Percentiles rank a stretch among this genome's conserved stretches.
phyloP scores from a whole-genome alignment of 2,113 vertebrate genomes.

The Mesembrinibis cayennensis region DNA sequence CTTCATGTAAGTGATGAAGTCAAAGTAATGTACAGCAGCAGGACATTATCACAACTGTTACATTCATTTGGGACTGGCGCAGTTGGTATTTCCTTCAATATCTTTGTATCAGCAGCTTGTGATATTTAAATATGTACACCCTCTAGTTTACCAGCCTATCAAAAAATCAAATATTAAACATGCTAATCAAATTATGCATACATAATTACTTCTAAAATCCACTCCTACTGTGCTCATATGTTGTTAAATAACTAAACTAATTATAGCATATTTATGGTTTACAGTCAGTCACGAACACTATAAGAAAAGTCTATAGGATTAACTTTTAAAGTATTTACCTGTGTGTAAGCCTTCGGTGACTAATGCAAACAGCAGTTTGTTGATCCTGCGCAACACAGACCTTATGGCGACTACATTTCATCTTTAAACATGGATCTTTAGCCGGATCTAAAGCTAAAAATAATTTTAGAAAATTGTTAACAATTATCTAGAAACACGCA shows the following conservation, averaged over 20 bases:
- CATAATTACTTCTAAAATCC: not conserved
- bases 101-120: not conserved
- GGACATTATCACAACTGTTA: not conserved
- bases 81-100: not conserved
- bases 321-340: constrained; percentile 72
- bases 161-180: not conserved
- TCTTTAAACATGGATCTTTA: constrained; percentile 95
- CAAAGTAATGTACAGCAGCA: not conserved
- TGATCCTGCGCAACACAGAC: constrained; percentile 90
- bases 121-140: not conserved
- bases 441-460: constrained; percentile 87
- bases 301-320: not conserved
- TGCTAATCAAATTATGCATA: not conserved
- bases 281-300: not conserved
- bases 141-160: not conserved
- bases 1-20: not conserved
- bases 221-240: not conserved
- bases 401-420: constrained; percentile 94
- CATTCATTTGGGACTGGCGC: not conserved
- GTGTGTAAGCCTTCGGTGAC: constrained; percentile 87
- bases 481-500: not conserved
- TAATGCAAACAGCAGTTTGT: constrained; percentile 89
- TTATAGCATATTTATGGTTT: not conserved
- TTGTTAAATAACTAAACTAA: not conserved
- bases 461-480: constrained; percentile 32